These are phyloP conservation scores for Neelides sp. DNA, from an alignment of 1,140 invertebrate species.

Conservation along the genomic window DNA sequence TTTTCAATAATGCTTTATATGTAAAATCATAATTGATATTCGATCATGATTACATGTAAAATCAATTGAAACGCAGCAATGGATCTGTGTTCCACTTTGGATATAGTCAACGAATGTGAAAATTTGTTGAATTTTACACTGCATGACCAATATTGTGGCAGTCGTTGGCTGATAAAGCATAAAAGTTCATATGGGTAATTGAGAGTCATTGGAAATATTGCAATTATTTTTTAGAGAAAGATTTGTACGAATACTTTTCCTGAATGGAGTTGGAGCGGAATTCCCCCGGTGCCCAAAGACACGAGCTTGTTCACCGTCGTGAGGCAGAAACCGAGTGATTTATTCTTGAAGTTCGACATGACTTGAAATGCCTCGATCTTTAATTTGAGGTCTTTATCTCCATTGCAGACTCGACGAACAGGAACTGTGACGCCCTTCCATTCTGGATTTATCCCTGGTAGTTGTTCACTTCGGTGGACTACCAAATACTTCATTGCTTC, in stretches of 20 bases:
- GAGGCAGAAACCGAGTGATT: slow-evolving; percentile 7
- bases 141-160: too few relatives aligned
- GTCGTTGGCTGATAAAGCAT: too few relatives aligned
- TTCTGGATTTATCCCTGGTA: slow-evolving; percentile 16
- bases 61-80: slow-evolving; percentile 47
- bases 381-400: slow-evolving; percentile 24
- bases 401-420: slow-evolving; percentile 24
- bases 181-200: too few relatives aligned
- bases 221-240: too few relatives aligned
- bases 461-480: slow-evolving; percentile 20
- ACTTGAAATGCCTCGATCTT: slow-evolving; percentile 22
- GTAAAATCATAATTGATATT: too few relatives aligned
- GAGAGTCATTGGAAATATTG: too few relatives aligned
- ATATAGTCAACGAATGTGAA: slow-evolving; percentile 36
- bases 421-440: slow-evolving; percentile 20
- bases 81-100: slow-evolving; percentile 41
- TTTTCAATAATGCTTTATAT: too few relatives aligned
- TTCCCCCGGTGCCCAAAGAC: too few relatives aligned
- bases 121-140: slow-evolving; percentile 3
- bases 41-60: too few relatives aligned
- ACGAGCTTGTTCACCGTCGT: slow-evolving; percentile 11
- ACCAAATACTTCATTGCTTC: slow-evolving; percentile 17
- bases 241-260: too few relatives aligned
- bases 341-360: slow-evolving; percentile 9
- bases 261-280: too few relatives aligned